Base-by-base conservation (phyloP, 1,140 invertebrate species). In the Scaptomyza hsui region DNA sequence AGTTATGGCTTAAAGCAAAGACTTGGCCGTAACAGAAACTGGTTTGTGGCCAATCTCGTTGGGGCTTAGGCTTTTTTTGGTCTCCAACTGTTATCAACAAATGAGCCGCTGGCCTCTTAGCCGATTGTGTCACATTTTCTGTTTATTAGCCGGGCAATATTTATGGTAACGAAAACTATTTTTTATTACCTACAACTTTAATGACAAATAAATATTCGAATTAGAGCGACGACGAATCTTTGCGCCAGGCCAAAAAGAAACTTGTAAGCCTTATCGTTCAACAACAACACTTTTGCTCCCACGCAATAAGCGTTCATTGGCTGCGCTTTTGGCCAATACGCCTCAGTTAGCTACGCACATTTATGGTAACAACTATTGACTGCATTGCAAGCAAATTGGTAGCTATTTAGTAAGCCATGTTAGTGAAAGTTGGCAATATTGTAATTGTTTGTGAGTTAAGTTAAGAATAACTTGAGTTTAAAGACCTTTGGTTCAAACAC, bases 51-150 rank as follows among this genome's bases (percentile, higher is more conserved):
- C 72, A 74, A 74, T 74, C 59, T 69, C 35, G 44, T 37, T 49
- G 42, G 44, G 29, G 19, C 29, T 52, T 44, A 44, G 52, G 29
- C 29, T 53, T 49, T 15, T 59, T 2, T 53, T 45, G 77, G 72
- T 72, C 68, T 72, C 78, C 78, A 76, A 81, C 78, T 76, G 78
- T 80, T 80, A 80, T 81, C 78, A 80, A 72, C 71, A 81, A 80
- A 80, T 81, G 73, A 68, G 78, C 62, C 78, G 78, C 72, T 61
- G 16, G 51, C 35, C 18, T 35, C 32, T 53, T 53, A 53, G 39
- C 49, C 59, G 78, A 83, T 85, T 85, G 77, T 85, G 81, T 86
- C 82, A 86, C 79, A 83, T 75, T 82, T 78, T 71, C 56, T 75
- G 79, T 78, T 77, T 81, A 75, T 72, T 75, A 68, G 57, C 64